Evolutionary conservation across 2,888 invertebrate genomes (phyloP), one percentile per base, ranked within the genome.

Genomic region (Norana najaformis): DNA sequence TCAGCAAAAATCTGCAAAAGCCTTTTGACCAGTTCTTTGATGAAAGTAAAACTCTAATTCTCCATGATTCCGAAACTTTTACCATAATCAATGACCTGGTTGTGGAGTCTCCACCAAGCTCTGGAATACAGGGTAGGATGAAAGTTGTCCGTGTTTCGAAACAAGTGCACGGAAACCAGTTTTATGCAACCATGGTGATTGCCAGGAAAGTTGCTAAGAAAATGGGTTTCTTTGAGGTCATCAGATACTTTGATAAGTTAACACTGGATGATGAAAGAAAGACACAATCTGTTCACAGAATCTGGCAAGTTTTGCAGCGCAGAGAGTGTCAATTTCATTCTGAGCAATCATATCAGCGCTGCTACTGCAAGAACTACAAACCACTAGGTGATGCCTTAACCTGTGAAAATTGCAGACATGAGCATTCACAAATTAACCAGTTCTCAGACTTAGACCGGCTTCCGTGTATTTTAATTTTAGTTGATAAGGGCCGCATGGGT

Each of bases 391-490:
- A 89, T 38, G 39, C n/a, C 39, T 36, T 91, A 20, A 47, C 36
- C 47, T 91, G 91, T 88, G 23, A 23, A 53, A 41, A 89, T 34
- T 91, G 91, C 47, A 34, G 37, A 16, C 91, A 91, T 83, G n/a
- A 83, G 23, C 91, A 91, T 88, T 90, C 35, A 53, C 30, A 38
- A 23, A 41, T 91, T 14, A 34, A 41, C 20, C 36, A 90, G 39
- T 91, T 89, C 83, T 34, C 23, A n/a, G 90, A 91, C 47, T 82
- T 90, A 23, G 88, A 90, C 18, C 37, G 38, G 18, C 89, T 91
- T 35, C 91, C 91, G 35, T 89, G 89, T 41, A 89, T 91, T 83
- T n/a, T 91, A 83, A 90, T 91, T 30, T 41, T 91, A 23, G 90
- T 90, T 30, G 69, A 90, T 18, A 90, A 91, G 82, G 91, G 91